Evolutionary conservation across 30 jellyfish, hydroid and myxozoan genomes (phyloP).

Genomic region (Aurelia aurita): DNA sequence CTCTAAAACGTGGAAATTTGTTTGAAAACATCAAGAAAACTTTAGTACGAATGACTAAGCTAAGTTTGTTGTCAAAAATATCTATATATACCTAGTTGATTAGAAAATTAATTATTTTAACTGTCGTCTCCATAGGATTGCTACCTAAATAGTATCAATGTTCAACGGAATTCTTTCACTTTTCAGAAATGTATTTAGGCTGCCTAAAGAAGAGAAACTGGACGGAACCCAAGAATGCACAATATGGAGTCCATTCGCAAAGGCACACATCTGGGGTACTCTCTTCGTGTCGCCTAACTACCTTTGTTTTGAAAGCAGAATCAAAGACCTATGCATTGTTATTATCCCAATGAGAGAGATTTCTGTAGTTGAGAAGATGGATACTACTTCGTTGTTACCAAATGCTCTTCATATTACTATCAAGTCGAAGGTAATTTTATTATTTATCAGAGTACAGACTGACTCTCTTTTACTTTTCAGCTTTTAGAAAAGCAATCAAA

Average conservation of each 20-base stretch:
- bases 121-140: too few relatives aligned
- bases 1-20: too few relatives aligned
- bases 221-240: slow-evolving; percentile 96
- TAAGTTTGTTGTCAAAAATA: too few relatives aligned
- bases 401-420: slow-evolving; percentile 93
- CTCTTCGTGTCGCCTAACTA: slow-evolving; percentile 90
- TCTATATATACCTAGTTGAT: too few relatives aligned
- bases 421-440: slow-evolving; percentile 76
- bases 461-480: too few relatives aligned
- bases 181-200: slow-evolving; percentile 87
- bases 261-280: slow-evolving; percentile 92
- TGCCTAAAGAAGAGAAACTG: slow-evolving; percentile 91
- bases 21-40: too few relatives aligned
- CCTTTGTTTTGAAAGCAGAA: slow-evolving; percentile 92
- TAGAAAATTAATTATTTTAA: too few relatives aligned
- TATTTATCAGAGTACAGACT: too few relatives aligned
- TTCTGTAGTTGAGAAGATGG: slow-evolving; percentile 95
- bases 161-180: too few relatives aligned
- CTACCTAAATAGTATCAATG: too few relatives aligned
- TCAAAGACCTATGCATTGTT: slow-evolving; percentile 83
- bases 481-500: too few relatives aligned
- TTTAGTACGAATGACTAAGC: too few relatives aligned
- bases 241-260: slow-evolving; percentile 95
- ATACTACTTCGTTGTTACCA: slow-evolving; percentile 80
- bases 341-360: slow-evolving; percentile 95